Base-by-base conservation (phyloP, 2,888 invertebrate genomes). In the Dasypolia templi region DNA sequence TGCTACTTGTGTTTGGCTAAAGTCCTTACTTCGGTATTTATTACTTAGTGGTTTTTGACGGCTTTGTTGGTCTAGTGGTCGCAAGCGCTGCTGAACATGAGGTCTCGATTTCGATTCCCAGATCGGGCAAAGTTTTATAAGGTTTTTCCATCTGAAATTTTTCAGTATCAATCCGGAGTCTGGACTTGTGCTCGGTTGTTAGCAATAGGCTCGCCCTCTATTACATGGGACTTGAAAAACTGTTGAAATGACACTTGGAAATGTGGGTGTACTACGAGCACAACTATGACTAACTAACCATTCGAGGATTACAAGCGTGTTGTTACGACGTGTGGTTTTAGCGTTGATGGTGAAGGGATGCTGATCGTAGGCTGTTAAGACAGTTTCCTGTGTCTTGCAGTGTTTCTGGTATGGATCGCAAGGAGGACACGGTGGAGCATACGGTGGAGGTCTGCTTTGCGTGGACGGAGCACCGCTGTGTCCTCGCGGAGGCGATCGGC, bases 1-100 rank as follows among this genome's bases (percentile, higher is more conserved):
- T 51, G 49, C 29, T 32, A 39, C 58, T 64, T 73, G 42, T 72
- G 56, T 79, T 49, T 14, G 12, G 29, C 55, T 39, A 5, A 17
- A 46, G 29, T 63, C 39, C 0, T 26, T 39, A 49, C 22, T 51
- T 56, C 0, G 22, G 32, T 51, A 22, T 26, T 44, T 70, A 22
- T 9, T 9, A 17, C 46, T 26, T 62, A 9, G n/a, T 22, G 19
- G 14, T 17, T 32, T 39, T 17, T 14, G 6, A 26, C 1, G 5
- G 1, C 19, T 6, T 39, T 11, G 0, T 39, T 9, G 11, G 11
- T 26, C 0, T 35, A 11, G 9, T 26, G 5, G 3, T n/a, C 4
- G 35, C 4, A 35, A 22, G 6, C 12, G 6, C 29, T 32, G 6
- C 32, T 32, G 6, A 32, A 14, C 19, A 56, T 11, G 35, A 59